Conservation (phyloP, 2,888 invertebrate genomes). For the Drosophila bunnanda region DNA sequence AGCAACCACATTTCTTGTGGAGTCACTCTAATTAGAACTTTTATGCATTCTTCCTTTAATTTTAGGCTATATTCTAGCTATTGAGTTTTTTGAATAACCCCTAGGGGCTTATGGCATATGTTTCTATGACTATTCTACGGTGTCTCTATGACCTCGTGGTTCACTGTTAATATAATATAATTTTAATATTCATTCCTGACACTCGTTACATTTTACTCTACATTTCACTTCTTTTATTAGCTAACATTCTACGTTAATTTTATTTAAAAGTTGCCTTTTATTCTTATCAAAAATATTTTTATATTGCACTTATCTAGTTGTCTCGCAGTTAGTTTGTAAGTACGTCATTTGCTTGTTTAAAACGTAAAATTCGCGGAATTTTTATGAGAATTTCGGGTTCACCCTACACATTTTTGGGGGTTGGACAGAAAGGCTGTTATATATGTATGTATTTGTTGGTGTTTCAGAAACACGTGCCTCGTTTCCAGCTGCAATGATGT, state of each 20-base stretch:
- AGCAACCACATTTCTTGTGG: background rate
- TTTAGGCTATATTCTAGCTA: background rate
- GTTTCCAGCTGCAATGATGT: conserved; percentile 14
- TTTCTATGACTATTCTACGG: too few species aligned
- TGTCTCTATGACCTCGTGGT: too few species aligned
- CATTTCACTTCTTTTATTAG: too few species aligned
- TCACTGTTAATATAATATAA: too few species aligned
- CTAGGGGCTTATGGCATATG: too few species aligned
- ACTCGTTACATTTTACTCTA: too few species aligned
- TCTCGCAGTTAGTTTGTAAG: background rate
- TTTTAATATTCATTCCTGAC: too few species aligned
- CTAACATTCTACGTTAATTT: too few species aligned
- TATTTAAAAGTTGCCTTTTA: too few species aligned
- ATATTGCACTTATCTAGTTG: conserved; percentile 5
- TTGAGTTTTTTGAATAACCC: background rate
- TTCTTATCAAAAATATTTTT: conserved; percentile 7
- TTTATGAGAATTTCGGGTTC: background rate
- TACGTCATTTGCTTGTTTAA: background rate
- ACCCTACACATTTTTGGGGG: background rate
- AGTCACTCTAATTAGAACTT: conserved; percentile 10
- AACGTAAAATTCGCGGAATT: background rate
- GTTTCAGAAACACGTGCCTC: conserved; percentile 30
- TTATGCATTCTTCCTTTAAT: background rate
- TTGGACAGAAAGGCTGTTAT: background rate
- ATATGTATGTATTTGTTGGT: background rate